Evolutionary conservation across 2,113 vertebrate species (phyloP), one percentile per base, ranked within the genome.

Genomic region (Petromus typicus): DNA sequence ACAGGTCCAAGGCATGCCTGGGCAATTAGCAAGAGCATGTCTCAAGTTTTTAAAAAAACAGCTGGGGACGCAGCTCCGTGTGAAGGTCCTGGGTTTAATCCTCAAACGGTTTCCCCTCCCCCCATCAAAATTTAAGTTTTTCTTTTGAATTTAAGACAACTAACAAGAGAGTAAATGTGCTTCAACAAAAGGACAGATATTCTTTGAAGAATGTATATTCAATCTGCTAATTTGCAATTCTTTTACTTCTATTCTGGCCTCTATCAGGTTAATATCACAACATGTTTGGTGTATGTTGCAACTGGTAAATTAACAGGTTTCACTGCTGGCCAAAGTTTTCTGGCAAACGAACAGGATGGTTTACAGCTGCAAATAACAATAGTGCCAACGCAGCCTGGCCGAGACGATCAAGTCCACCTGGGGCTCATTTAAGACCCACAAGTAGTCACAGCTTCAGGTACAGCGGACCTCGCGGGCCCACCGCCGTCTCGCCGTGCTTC

Each of bases 111-210:
- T 17, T 0, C 12, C 7, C 13, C 12, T 48, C 3, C 5, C 23
- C 2, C 10, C 56, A 57, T 57, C 56, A 32, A 32, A 20, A 25
- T 18, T 40, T 17, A 69, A 14, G 7, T 32, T 30, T 30, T 63
- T 11, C 73, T 96, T 96, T 34, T 90, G 37, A 86, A 56, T 87
- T 86, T 89, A 89, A 96, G 93, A 79, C 51, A 89, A 27, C 37
- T 89, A 63, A 76, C 27, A 69, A 83, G 18, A 30, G 73, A 89
- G 12, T 83, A 86, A 89, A 51, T 86, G 4, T 84, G 66, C 10
- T 86, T 84, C 48, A 69, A 48, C 17, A 34, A 22, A 48, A 86
- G 85, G 34, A 27, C 48, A 69, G 71, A 69, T 61, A n/a, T 69
- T 86, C 32, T 84, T 43, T 34, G 30, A 43, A 88, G 34, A 90